phyloP scores from a whole-genome alignment of 2,797 vertebrate species.

The Danio choprae region DNA sequence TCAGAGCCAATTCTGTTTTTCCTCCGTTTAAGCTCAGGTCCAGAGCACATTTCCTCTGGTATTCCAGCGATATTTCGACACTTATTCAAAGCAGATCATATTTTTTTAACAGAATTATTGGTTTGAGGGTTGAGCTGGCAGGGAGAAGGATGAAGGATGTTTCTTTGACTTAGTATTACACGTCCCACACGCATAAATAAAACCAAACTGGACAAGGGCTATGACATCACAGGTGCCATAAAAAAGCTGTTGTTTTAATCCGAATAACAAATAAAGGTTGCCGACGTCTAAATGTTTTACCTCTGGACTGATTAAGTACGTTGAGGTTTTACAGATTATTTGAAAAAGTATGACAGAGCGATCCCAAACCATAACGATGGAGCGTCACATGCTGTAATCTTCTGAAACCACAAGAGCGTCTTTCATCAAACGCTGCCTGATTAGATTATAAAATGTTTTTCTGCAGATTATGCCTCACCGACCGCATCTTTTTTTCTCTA shows the following conservation, averaged over 20 bases:
- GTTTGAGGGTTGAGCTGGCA: slow-evolving; percentile 70
- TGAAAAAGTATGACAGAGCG: slow-evolving; percentile 25
- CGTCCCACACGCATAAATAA: slow-evolving; percentile 65
- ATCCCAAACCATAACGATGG: slow-evolving; percentile 34
- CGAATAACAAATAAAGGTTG: background rate
- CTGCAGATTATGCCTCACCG: slow-evolving; percentile 4
- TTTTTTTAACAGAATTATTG: slow-evolving; percentile 67
- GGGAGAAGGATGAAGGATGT: slow-evolving; percentile 67
- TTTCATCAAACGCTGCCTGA: slow-evolving; percentile 33
- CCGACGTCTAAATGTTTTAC: slow-evolving; percentile 26
- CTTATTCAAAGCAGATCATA: slow-evolving; percentile 76
- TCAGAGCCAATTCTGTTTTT: slow-evolving; percentile 72
- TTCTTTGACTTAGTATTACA: slow-evolving; percentile 64
- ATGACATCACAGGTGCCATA: slow-evolving; percentile 46
- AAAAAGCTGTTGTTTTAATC: slow-evolving; percentile 23
- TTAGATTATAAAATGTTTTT: slow-evolving; percentile 32
- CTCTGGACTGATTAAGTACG: slow-evolving; percentile 24
- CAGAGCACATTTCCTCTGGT: slow-evolving; percentile 72
- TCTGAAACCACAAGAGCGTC: slow-evolving; percentile 40
- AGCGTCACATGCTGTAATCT: slow-evolving; percentile 13
- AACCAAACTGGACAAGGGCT: slow-evolving; percentile 32
- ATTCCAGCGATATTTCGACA: slow-evolving; percentile 78
- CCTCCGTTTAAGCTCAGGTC: slow-evolving; percentile 69
- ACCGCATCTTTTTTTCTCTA: slow-evolving; percentile 32
- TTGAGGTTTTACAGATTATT: slow-evolving; percentile 42